Base-by-base conservation (phyloP, 2,113 vertebrate species). In the Coregonus clupeaformis region DNA sequence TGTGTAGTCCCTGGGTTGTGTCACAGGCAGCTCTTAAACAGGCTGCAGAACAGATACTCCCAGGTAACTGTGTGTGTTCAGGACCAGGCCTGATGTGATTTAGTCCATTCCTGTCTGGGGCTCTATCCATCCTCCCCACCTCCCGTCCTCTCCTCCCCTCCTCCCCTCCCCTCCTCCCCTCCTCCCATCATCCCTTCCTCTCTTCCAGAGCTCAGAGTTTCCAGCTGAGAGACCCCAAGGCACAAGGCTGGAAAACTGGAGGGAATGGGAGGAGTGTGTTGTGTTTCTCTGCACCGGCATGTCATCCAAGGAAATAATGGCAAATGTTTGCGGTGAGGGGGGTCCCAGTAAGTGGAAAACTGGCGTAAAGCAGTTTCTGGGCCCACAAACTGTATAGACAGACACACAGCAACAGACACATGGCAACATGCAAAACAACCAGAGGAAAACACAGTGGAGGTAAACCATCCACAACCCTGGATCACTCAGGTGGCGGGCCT, bases 261-360 rank as follows among this genome's bases (percentile, higher is more conserved):
- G 67, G 69, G 42, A 60, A 22, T 24, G 25, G 71, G 36, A 9
- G 60, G 9, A 18, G 29, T n/a, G n/a, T n/a, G n/a, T n/a, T 29
- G 4, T 29, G 2, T 29, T 29, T 29, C 29, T 29, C 29, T 29
- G 29, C 29, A 29, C 29, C 3, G 29, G 29, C 29, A 29, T 29
- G 0, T 29, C 29, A 29, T 29, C 29, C 29, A 29, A 29, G 3
- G 29, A 29, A 29, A 29, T 3, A 4, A 29, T 29, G 27, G 27
- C 27, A 29, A 29, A 29, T 76, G 18, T 47, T 24, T 49, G 42
- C 68, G 52, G 59, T 57, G 14, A 22, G 66, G 79, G 49, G 81
- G 74, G 74, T 76, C 73, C 63, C 76, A 83, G 75, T 80, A 78
- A 79, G 72, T 76, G 84, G 86, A 90, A 87, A 85, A 67, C 79